Conservation (phyloP, 2,113 vertebrate genomes). For the Grammomys dolichurus region DNA sequence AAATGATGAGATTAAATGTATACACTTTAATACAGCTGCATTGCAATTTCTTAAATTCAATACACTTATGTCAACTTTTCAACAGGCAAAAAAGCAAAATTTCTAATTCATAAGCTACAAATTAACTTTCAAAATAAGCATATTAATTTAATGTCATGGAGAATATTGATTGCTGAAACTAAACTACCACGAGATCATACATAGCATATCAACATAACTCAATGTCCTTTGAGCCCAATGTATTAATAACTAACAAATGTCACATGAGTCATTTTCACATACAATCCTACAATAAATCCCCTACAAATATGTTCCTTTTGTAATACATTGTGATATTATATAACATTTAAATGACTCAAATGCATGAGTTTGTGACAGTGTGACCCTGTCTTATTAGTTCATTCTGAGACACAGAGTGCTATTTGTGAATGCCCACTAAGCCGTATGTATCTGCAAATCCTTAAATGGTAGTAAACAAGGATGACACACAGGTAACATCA, state of each 20-base stretch:
- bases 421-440: not conserved
- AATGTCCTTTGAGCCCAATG: not conserved
- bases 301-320: not conserved
- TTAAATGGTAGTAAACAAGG: not conserved
- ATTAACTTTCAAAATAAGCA: constrained; percentile 17
- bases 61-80: not conserved
- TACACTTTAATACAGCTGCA: not conserved
- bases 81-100: not conserved
- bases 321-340: not conserved
- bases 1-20: not conserved
- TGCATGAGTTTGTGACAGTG: not conserved
- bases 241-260: not conserved
- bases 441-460: not conserved
- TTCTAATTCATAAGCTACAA: not conserved
- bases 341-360: not conserved
- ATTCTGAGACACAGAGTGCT: not conserved
- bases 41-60: not conserved
- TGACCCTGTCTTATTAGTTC: not conserved
- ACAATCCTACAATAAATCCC: not conserved
- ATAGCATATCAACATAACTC: not conserved
- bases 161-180: not conserved
- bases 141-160: not conserved
- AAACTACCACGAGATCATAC: not conserved
- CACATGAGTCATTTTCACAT: not conserved
- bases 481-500: not conserved